phyloP scores from a whole-genome alignment of 2,113 vertebrate genomes.

The Eublepharis macularius region DNA sequence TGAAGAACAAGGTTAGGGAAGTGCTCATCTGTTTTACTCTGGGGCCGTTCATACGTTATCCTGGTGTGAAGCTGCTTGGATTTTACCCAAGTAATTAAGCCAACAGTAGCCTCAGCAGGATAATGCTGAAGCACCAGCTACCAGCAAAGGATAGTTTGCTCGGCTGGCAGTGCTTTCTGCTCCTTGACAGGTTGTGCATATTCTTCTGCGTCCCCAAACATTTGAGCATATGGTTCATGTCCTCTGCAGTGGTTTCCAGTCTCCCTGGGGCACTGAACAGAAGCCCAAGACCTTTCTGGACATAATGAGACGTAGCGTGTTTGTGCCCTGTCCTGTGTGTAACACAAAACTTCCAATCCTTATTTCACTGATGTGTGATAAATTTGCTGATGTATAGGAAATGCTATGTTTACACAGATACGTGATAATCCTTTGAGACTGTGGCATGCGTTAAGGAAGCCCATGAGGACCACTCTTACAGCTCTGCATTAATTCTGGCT shows the following conservation, averaged over 20 bases:
- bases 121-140: neutral
- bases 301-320: neutral
- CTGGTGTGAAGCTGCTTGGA: neutral
- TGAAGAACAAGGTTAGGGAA: neutral
- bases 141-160: neutral
- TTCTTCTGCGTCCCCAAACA: neutral
- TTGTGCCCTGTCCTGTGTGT: neutral
- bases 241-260: neutral
- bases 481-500: neutral
- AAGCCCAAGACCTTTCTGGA: neutral
- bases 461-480: neutral
- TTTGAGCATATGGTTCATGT: neutral
- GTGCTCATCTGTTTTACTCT: neutral
- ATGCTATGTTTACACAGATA: neutral
- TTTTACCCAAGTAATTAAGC: neutral
- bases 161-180: neutral
- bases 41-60: neutral
- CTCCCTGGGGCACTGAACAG: neutral
- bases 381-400: neutral
- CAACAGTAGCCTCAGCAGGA: neutral
- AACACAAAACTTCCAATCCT: neutral
- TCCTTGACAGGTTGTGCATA: neutral
- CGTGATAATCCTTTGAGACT: neutral
- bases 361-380: neutral
- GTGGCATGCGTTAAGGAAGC: neutral